phyloP scores from a whole-genome alignment of 2,797 vertebrate species.

The Alcedo atthis region DNA sequence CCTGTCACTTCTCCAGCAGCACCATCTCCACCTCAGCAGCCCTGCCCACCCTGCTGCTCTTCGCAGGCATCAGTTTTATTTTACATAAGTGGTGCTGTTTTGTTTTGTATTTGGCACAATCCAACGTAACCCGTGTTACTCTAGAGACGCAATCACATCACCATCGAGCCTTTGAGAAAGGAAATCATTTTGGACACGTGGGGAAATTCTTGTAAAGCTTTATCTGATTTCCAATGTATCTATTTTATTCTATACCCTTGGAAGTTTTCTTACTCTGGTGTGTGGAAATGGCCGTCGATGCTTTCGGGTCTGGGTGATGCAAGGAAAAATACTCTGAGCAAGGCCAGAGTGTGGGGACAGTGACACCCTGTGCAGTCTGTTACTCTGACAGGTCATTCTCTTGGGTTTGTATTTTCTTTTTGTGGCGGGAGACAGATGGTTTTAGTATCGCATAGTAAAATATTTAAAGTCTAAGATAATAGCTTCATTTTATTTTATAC shows the following conservation, averaged over 20 bases:
- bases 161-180: slow-evolving; percentile 44
- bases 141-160: background rate
- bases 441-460: slow-evolving; percentile 72
- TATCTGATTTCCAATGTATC: slow-evolving; percentile 53
- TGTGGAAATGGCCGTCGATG: slow-evolving; percentile 9
- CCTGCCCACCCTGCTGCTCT: background rate
- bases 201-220: slow-evolving; percentile 56
- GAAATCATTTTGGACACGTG: slow-evolving; percentile 28
- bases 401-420: slow-evolving; percentile 61
- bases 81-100: slow-evolving; percentile 22
- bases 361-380: slow-evolving; percentile 12
- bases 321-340: background rate
- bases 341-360: background rate
- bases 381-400: slow-evolving; percentile 31
- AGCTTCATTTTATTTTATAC: slow-evolving; percentile 22
- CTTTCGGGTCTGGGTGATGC: background rate
- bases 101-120: slow-evolving; percentile 16
- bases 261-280: slow-evolving; percentile 45
- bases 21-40: background rate
- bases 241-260: slow-evolving; percentile 45
- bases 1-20: background rate
- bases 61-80: background rate
- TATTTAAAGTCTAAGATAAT: slow-evolving; percentile 43
- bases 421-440: slow-evolving; percentile 49
- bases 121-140: background rate